Evolutionary conservation across 1,140 invertebrate species (phyloP).

Genomic region (Pissodes strobi): DNA sequence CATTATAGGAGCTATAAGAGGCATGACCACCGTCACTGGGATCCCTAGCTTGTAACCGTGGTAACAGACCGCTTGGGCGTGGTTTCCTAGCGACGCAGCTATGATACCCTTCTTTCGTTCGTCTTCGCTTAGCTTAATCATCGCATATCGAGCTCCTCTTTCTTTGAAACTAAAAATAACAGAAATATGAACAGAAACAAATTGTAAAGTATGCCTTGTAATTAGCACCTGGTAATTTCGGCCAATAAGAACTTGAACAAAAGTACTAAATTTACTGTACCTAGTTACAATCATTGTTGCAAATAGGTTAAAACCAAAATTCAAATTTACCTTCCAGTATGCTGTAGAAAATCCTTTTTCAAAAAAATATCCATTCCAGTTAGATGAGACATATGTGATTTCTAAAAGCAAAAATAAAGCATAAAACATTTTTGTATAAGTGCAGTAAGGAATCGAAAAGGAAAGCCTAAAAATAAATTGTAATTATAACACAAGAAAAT

Average conservation of each 20-base stretch:
- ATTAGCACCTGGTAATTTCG: too few species aligned
- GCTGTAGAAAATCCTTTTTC: constrained; percentile 92
- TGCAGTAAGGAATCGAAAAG: background rate
- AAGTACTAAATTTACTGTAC: too few species aligned
- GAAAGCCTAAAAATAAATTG: background rate
- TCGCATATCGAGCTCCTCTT: constrained; percentile 84
- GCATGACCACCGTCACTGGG: constrained; percentile 93
- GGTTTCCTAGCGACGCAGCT: constrained; percentile 90
- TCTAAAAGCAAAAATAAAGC: constrained; percentile 58
- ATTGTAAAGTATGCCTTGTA: background rate
- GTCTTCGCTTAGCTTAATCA: constrained; percentile 74
- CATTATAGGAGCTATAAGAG: constrained; percentile 88
- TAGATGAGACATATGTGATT: constrained; percentile 76
- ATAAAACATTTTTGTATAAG: too few species aligned
- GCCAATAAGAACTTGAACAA: too few species aligned
- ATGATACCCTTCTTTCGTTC: constrained; percentile 81
- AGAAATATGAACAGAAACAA: too few species aligned
- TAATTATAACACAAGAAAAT: too few species aligned
- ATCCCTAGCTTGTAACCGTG: constrained; percentile 82
- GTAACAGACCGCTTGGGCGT: constrained; percentile 86
- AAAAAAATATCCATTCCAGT: constrained; percentile 86
- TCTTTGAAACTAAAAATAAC: constrained; percentile 80
- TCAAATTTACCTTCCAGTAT: constrained; percentile 77
- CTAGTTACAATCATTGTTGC: too few species aligned
- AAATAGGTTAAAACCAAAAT: too few species aligned